Base-by-base conservation (phyloP, 2,113 vertebrate genomes). In the Clinocottus analis region DNA sequence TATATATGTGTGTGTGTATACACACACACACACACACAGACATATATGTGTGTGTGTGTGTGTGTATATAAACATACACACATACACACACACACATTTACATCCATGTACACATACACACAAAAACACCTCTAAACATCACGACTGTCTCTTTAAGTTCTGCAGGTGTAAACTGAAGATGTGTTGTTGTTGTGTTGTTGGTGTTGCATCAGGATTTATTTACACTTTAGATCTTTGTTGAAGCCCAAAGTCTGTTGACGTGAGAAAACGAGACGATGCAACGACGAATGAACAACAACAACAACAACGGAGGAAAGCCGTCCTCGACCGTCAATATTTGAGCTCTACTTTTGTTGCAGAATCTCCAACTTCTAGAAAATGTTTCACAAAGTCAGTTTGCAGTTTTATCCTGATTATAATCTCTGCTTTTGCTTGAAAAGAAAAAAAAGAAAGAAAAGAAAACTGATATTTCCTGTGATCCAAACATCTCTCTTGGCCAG, bases 401-500 rank as follows among this genome's bases (percentile, higher is more conserved):
- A 25, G 27, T 29, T 23, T 2, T 70, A 55, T 45, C 65, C 9
- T 17, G 60, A 29, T 43, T 21, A 12, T 56, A 2, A 8, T 37
- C 47, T 73, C n/a, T 49, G 64, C 9, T 12, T 56, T 5, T 59
- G 53, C 12, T 56, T 7, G n/a, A n/a, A n/a, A n/a, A n/a, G n/a
- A n/a, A n/a, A n/a, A n/a, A n/a, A n/a, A n/a, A 39, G 58, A 35
- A 35, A 35, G 5, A 33, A 33, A 4, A 33, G 5, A 33, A 33
- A 33, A 33, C 0, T 16, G 29, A 61, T 35, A 53, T 21, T 56
- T 62, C n/a, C 23, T 1, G 0, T 6, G 74, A 55, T 25, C 11
- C 12, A 12, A 14, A 17, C 41, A 79, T 85, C 80, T 87, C 84
- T 71, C 27, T 47, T 19, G 85, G 83, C 85, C 83, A 89, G 89